phyloP scores from a whole-genome alignment of 1,140 invertebrate genomes.

The Heliconius eleuchia region DNA sequence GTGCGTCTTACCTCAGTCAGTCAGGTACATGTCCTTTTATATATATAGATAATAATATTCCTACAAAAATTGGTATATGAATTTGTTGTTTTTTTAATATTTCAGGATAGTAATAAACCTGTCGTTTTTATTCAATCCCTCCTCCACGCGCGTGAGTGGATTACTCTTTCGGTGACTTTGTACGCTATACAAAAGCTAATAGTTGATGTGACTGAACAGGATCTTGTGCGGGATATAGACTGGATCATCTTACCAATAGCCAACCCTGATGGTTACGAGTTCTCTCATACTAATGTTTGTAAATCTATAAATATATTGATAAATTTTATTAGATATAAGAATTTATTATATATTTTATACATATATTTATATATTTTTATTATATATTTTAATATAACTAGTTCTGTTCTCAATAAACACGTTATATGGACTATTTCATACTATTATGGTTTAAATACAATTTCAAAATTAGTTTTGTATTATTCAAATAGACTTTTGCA shows the following conservation, averaged over 20 bases:
- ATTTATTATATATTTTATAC: too few species aligned
- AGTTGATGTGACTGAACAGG: constrained; percentile 79
- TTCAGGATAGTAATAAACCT: constrained; percentile 71
- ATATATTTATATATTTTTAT: too few species aligned
- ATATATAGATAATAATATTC: not conserved
- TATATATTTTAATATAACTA: too few species aligned
- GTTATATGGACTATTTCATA: too few species aligned
- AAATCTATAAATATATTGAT: not conserved
- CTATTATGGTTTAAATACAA: too few species aligned
- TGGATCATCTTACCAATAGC: constrained; percentile 79
- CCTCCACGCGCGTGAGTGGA: constrained; percentile 85
- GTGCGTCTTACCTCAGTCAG: too few species aligned
- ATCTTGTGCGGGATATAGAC: constrained; percentile 65
- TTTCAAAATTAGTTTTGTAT: too few species aligned
- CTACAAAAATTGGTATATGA: not conserved
- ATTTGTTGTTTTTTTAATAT: constrained; percentile 6
- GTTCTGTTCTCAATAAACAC: too few species aligned
- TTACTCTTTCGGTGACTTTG: constrained; percentile 84
- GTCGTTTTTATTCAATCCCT: constrained; percentile 78
- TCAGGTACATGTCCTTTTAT: too few species aligned
- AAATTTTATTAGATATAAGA: too few species aligned
- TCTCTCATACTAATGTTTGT: constrained; percentile 53
- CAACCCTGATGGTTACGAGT: constrained; percentile 82
- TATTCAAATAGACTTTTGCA: too few species aligned
- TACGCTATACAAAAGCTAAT: constrained; percentile 85